Percentiles rank a stretch among this genome's conserved stretches.
phyloP scores from a whole-genome alignment of 2,888 invertebrate species.

The Troides aeacus region DNA sequence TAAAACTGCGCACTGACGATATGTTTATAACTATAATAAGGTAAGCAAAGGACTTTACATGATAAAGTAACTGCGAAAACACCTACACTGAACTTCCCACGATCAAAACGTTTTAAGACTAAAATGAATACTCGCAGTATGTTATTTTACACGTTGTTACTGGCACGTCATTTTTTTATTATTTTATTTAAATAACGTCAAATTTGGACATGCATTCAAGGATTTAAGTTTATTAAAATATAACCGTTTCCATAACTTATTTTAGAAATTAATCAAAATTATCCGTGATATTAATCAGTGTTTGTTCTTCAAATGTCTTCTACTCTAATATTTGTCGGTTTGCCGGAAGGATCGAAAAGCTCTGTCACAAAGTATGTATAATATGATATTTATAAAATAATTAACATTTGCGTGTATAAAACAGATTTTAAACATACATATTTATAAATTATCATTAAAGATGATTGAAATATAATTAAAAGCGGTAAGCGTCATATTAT shows the following conservation, averaged over 20 bases:
- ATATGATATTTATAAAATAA: slow-evolving; percentile 1
- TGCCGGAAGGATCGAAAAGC: slow-evolving; percentile 80
- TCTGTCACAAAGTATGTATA: slow-evolving; percentile 79
- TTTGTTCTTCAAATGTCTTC: slow-evolving; percentile 78
- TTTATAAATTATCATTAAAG: too few species aligned
- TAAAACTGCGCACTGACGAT: too few species aligned
- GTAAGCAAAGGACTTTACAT: slow-evolving; percentile 15
- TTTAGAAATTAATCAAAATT: slow-evolving; percentile 41
- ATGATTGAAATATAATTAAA: too few species aligned
- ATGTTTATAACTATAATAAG: too few species aligned
- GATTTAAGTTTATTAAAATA: slow-evolving; percentile 17
- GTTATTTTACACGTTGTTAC: slow-evolving; percentile 50
- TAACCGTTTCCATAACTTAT: slow-evolving; percentile 20
- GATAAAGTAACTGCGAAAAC: slow-evolving; percentile 48
- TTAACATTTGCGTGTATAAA: too few species aligned
- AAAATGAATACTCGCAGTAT: slow-evolving; percentile 50
- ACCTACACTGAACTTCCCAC: slow-evolving; percentile 66
- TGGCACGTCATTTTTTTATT: slow-evolving; percentile 45
- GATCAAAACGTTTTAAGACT: slow-evolving; percentile 55
- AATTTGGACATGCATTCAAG: slow-evolving; percentile 32
- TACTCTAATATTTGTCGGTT: slow-evolving; percentile 80
- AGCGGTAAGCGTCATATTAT: too few species aligned
- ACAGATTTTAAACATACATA: too few species aligned
- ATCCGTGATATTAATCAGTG: slow-evolving; percentile 43
- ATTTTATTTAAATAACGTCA: slow-evolving; percentile 28